Conservation (phyloP, 1,140 invertebrate species). For the Hypothenemus hampei region DNA sequence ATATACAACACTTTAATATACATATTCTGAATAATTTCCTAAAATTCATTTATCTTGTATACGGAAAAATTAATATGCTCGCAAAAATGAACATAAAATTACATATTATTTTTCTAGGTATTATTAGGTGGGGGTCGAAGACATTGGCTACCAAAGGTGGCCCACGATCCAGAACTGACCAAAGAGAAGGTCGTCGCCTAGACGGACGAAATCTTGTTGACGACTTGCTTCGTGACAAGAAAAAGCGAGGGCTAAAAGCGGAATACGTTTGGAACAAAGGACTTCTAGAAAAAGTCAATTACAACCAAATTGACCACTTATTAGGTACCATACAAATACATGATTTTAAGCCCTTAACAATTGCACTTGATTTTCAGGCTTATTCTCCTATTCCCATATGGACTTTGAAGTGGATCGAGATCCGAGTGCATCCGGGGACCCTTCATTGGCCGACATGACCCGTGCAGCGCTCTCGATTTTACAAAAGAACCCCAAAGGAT, state of each 20-base stretch:
- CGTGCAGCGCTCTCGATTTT: constrained; percentile 74
- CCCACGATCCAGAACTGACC: constrained; percentile 52
- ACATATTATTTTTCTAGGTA: constrained; percentile 47
- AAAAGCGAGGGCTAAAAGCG: constrained; percentile 48
- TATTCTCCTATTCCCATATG: constrained; percentile 58
- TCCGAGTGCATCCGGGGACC: constrained; percentile 59
- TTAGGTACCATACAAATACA: no score
- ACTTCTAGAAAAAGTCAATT: constrained; percentile 57
- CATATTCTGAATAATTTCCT: no score
- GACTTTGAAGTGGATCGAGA: constrained; percentile 55
- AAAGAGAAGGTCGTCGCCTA: constrained; percentile 59
- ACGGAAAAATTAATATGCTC: no score
- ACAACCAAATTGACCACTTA: constrained; percentile 62
- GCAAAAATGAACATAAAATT: background rate
- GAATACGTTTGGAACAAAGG: constrained; percentile 62
- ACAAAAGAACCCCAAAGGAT: constrained; percentile 72
- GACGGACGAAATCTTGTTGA: constrained; percentile 61
- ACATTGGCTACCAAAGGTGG: constrained; percentile 61
- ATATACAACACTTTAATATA: no score
- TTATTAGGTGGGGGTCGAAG: constrained; percentile 68
- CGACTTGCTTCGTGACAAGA: constrained; percentile 59
- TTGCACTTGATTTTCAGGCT: constrained; percentile 44
- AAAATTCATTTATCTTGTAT: no score
- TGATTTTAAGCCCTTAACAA: constrained; percentile 27
- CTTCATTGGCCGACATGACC: constrained; percentile 78